These are phyloP conservation scores for Mormyrus hasselquistii DNA, from an alignment of 2,797 vertebrate genomes.

Conservation along the genomic window DNA sequence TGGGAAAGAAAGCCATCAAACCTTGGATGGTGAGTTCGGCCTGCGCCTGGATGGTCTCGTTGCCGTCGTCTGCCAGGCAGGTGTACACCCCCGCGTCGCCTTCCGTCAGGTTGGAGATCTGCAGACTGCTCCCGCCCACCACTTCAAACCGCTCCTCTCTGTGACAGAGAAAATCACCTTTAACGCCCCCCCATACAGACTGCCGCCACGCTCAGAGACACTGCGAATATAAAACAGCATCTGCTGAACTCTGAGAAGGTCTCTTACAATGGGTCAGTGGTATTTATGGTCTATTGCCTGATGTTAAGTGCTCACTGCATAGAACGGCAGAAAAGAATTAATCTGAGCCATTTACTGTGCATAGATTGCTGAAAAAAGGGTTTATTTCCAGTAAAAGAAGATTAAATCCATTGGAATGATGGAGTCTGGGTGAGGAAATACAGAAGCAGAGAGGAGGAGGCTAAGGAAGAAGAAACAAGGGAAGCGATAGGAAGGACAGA, in stretches of 20 bases:
- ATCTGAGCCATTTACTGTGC: background rate
- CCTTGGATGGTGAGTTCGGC: slow-evolving; percentile 82
- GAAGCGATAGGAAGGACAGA: background rate
- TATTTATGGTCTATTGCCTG: background rate
- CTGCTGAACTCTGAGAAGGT: background rate
- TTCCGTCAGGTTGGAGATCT: slow-evolving; percentile 68
- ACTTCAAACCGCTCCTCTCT: slow-evolving; percentile 62
- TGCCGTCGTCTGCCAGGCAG: slow-evolving; percentile 74
- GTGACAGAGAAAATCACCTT: background rate
- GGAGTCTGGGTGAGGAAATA: background rate
- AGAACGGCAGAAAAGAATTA: background rate
- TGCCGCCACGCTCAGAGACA: slow-evolving; percentile 42
- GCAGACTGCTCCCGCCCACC: slow-evolving; percentile 73
- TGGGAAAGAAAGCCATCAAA: background rate
- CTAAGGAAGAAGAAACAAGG: slow-evolving; percentile 30
- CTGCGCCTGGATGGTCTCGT: slow-evolving; percentile 73
- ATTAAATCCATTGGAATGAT: background rate
- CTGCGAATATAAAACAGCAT: background rate
- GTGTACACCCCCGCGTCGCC: slow-evolving; percentile 75
- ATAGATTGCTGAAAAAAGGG: background rate
- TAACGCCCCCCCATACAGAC: slow-evolving; percentile 47
- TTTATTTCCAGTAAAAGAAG: background rate
- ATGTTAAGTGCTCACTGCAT: background rate
- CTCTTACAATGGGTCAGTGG: background rate
- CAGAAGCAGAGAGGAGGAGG: slow-evolving; percentile 28